These are phyloP conservation scores for Philhelius pedissequus DNA, from an alignment of 2,888 invertebrate genomes.

Conservation along the genomic window DNA sequence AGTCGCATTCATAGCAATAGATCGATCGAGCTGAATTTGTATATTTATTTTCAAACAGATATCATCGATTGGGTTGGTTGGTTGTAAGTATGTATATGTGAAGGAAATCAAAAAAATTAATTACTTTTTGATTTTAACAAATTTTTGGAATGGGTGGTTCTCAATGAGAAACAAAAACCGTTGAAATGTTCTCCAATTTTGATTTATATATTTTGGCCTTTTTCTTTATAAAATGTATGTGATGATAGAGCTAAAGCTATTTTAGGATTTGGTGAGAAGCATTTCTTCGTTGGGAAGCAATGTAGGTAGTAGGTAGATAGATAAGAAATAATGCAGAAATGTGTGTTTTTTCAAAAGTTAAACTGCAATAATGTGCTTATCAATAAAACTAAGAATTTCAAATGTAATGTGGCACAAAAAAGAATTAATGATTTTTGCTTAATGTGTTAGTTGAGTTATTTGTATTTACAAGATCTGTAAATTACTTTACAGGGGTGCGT, in stretches of 20 bases:
- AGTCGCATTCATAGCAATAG: conserved; percentile 96
- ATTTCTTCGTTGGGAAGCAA: conserved; percentile 36
- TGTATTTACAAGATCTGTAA: conserved; percentile 41
- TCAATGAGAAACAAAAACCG: conserved; percentile 40
- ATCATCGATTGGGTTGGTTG: not conserved
- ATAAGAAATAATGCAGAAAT: conserved; percentile 22
- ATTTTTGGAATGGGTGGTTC: conserved; percentile 18
- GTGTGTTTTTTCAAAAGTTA: conserved; percentile 6
- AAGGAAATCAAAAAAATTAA: conserved; percentile 23
- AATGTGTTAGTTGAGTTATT: not conserved
- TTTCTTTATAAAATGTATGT: not conserved
- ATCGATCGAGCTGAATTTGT: conserved; percentile 87
- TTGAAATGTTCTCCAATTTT: conserved; percentile 61
- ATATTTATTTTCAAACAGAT: not conserved
- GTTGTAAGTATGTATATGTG: not conserved
- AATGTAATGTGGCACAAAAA: conserved; percentile 1
- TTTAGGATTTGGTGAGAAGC: conserved; percentile 49
- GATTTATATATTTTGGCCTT: not conserved
- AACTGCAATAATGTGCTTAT: conserved; percentile 43
- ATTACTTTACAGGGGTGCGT: not conserved
- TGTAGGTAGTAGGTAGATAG: conserved; percentile 19
- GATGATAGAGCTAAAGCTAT: conserved; percentile 39
- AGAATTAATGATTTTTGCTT: not conserved
- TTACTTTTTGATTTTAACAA: conserved; percentile 28
- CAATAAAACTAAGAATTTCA: conserved; percentile 20